Conservation (phyloP, 1,140 invertebrate species). For the Oreohelix idahoensis region DNA sequence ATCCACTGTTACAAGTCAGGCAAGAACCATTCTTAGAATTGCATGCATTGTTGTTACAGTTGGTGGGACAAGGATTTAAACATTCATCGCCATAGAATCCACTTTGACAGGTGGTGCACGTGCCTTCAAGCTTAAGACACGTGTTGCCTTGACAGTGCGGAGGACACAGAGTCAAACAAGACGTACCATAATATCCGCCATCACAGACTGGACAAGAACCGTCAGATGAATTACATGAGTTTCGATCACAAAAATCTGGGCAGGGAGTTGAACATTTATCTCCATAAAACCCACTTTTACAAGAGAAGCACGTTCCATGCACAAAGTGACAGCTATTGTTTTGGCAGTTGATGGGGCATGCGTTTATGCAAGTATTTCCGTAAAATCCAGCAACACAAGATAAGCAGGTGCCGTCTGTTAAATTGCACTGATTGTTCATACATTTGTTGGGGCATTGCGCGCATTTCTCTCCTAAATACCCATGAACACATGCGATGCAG, state of each 20-base stretch:
- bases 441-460: background rate
- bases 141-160: background rate
- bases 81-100: background rate
- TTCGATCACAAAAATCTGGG: background rate
- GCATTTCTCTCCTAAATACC: background rate
- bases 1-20: background rate
- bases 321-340: background rate
- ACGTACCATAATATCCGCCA: background rate
- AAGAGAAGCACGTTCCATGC: background rate
- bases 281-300: background rate
- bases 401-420: background rate
- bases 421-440: background rate
- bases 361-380: background rate
- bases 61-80: background rate
- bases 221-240: background rate
- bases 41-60: background rate
- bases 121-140: no score
- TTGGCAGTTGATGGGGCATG: background rate
- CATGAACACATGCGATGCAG: background rate
- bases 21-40: background rate
- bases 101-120: background rate
- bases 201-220: background rate
- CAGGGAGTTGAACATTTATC: background rate
- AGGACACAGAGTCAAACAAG: background rate
- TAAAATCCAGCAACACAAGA: background rate